Percentiles rank a stretch among this genome's conserved stretches.
phyloP scores from a whole-genome alignment of 2,797 vertebrate genomes.

The Xerus rutilus region DNA sequence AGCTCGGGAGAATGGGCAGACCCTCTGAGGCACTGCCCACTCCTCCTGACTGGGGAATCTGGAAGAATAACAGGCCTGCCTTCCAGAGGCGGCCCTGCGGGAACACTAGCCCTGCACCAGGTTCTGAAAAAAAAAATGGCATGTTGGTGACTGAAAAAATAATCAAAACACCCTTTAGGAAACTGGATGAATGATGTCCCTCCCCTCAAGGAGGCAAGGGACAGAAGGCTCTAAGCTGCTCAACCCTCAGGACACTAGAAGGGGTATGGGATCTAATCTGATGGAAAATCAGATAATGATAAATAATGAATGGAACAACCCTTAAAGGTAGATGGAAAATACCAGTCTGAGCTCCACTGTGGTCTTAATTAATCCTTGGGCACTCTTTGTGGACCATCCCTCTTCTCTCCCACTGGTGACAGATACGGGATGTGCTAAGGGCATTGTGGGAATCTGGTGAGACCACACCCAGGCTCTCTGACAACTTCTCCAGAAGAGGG shows the following conservation, averaged over 20 bases:
- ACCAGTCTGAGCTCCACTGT: neutral
- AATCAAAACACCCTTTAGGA: neutral
- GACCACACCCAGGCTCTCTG: neutral
- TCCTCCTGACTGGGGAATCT: neutral
- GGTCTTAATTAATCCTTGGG: rapidly evolving
- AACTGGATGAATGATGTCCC: neutral
- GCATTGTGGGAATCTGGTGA: neutral
- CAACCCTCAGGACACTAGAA: neutral
- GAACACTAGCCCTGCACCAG: neutral
- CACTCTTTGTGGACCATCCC: neutral
- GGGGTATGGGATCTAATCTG: neutral
- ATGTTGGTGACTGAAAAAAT: neutral
- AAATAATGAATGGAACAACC: conserved; percentile 43
- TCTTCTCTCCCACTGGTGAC: neutral
- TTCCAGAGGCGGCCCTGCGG: neutral
- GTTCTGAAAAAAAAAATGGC: neutral
- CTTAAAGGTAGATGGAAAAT: neutral
- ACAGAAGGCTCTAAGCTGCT: neutral
- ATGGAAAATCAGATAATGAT: conserved; percentile 62
- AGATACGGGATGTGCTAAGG: neutral
- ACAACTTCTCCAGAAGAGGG: neutral
- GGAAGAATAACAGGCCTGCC: neutral
- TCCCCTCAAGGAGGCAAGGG: neutral
- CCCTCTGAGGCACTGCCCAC: neutral
- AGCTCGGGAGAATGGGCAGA: too few species aligned